These are phyloP conservation scores for Agrochola lychnidis DNA, from an alignment of 2,888 invertebrate species.

Conservation along the genomic window DNA sequence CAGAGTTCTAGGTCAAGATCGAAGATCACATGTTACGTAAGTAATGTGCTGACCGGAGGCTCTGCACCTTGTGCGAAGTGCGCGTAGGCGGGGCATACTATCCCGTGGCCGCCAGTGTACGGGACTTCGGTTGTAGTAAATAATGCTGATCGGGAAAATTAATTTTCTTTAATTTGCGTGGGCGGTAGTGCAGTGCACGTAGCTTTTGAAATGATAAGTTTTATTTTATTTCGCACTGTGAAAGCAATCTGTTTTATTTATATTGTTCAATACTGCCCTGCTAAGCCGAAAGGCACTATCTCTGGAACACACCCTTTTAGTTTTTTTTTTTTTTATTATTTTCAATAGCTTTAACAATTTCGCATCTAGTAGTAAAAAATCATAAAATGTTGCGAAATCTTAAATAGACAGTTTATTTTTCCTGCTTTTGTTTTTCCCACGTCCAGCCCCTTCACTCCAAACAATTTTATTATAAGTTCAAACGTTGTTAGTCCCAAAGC, in stretches of 20 bases:
- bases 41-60: slow-evolving; percentile 74
- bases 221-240: neutral
- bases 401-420: neutral
- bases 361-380: too few species aligned
- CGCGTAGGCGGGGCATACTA: slow-evolving; percentile 71
- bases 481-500: slow-evolving; percentile 28
- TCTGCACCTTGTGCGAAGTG: slow-evolving; percentile 71
- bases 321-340: too few species aligned
- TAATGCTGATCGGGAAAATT: slow-evolving; percentile 48
- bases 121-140: slow-evolving; percentile 56
- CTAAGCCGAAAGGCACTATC: too few species aligned
- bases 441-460: slow-evolving; percentile 44
- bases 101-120: slow-evolving; percentile 66
- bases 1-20: slow-evolving; percentile 69
- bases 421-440: slow-evolving; percentile 21
- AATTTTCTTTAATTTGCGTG: slow-evolving; percentile 49
- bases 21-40: slow-evolving; percentile 72
- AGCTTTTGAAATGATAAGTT: slow-evolving; percentile 8
- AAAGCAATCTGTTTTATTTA: neutral
- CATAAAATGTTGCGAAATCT: too few species aligned
- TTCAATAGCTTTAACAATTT: too few species aligned
- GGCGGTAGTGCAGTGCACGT: slow-evolving; percentile 11
- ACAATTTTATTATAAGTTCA: slow-evolving; percentile 54
- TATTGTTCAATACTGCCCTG: neutral
- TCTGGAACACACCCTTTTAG: too few species aligned